phyloP scores from a whole-genome alignment of 2,888 invertebrate genomes.

The Macroteleia sp. region DNA sequence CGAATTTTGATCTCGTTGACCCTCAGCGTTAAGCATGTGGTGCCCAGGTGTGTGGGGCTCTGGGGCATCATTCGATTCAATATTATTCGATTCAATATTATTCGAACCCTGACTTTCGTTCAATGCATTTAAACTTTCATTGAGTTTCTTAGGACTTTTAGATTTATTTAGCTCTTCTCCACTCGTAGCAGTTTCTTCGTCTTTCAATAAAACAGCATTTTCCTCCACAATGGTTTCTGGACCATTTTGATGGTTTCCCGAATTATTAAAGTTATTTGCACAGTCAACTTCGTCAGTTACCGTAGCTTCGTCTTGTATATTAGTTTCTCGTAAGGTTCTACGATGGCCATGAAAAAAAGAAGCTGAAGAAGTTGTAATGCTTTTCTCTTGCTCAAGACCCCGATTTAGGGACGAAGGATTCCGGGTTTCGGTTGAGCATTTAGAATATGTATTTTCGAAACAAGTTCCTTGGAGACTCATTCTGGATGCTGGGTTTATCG shows the following conservation, averaged over 20 bases:
- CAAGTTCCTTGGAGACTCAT: conserved; percentile 48
- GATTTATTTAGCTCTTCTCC: background rate
- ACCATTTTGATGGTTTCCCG: background rate
- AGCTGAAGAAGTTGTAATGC: conserved; percentile 45
- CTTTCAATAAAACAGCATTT: conserved; percentile 6
- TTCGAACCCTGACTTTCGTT: too few species aligned
- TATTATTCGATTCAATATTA: background rate
- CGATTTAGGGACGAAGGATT: too few species aligned
- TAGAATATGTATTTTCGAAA: conserved; percentile 15
- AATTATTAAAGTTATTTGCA: background rate
- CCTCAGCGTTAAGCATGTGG: conserved; percentile 1
- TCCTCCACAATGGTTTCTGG: conserved; percentile 34
- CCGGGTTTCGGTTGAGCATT: too few species aligned
- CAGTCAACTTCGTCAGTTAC: background rate
- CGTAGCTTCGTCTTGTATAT: conserved; percentile 48
- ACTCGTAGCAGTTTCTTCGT: background rate
- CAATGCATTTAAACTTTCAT: too few species aligned
- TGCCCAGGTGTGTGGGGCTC: background rate
- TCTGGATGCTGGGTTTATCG: conserved; percentile 12
- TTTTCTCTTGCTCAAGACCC: too few species aligned
- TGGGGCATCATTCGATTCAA: background rate
- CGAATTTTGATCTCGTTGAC: conserved; percentile 36
- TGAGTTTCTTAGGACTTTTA: too few species aligned
- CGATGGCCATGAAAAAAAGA: conserved; percentile 60
- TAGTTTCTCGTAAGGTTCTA: conserved; percentile 74